Evolutionary conservation across 1,140 invertebrate genomes (phyloP), one percentile per base, ranked within the genome.

Genomic region (Scaptodrosophila lebanonensis): DNA sequence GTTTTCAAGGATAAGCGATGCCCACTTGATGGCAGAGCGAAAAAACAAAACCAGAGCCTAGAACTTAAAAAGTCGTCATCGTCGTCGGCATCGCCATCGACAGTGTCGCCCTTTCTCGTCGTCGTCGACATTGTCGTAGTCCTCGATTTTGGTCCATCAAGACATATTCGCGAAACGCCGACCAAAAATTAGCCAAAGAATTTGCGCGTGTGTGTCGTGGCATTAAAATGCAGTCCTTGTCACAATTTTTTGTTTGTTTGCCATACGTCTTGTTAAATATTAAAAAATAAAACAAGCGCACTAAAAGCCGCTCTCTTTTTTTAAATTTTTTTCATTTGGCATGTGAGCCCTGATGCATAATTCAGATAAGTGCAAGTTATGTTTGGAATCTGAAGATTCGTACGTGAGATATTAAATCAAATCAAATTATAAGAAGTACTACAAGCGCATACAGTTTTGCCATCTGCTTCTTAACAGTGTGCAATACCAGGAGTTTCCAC

Each of bases 1-100:
- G 63, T 76, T 77, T 59, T 66, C 72, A 77, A 67, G 66, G 63
- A 76, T 77, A 71, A 44, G 58, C 66, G 72, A 67, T 63, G 69
- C 38, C 72, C 47, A 70, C 63, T 72, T 77, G 53, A 63, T 65
- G 54, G 36, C 39, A 52, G 66, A 45, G 45, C 71, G 70, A 51
- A 58, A 35, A 35, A 52, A 63, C 17, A 18, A 44, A 39, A 33
- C 29, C n/a, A n/a, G n/a, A n/a, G n/a, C n/a, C n/a, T n/a, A n/a
- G n/a, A n/a, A n/a, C n/a, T n/a, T n/a, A n/a, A n/a, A n/a, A n/a
- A 25, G 18, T 44, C 40, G 22, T 16, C 44, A 44, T 39, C 38
- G 27, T 39, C 33, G 11, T 8, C 18, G 33, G 22, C 8, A n/a
- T n/a, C n/a, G n/a, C n/a, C n/a, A n/a, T n/a, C n/a, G n/a, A n/a